Evolutionary conservation across 1,140 invertebrate species (phyloP).

Genomic region (Antheraea mylitta): DNA sequence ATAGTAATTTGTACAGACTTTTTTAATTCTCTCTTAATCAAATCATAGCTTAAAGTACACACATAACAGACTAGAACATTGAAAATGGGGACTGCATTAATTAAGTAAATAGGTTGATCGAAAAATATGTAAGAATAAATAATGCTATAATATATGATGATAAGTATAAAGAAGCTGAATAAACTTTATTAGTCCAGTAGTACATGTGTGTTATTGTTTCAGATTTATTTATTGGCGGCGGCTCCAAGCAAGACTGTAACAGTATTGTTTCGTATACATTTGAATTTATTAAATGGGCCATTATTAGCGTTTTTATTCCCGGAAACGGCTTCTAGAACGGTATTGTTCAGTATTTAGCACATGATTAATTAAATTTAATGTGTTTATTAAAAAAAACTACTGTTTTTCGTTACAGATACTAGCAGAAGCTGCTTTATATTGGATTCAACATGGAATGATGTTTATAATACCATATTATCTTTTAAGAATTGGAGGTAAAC

Average conservation of each 20-base stretch:
- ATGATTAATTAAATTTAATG: conserved; percentile 10
- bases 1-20: too few relatives aligned
- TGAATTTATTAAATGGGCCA: conserved; percentile 95
- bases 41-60: too few relatives aligned
- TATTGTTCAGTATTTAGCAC: conserved; percentile 57
- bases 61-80: too few relatives aligned
- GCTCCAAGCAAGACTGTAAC: conserved; percentile 90
- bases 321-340: conserved; percentile 93
- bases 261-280: conserved; percentile 91
- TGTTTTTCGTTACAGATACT: conserved; percentile 82
- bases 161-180: not conserved
- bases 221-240: conserved; percentile 94
- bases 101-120: too few relatives aligned
- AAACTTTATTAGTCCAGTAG: not conserved
- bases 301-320: conserved; percentile 94
- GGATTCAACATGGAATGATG: conserved; percentile 96
- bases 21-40: too few relatives aligned
- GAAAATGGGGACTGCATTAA: too few relatives aligned
- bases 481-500: conserved; percentile 89
- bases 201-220: conserved; percentile 49
- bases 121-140: too few relatives aligned
- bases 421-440: conserved; percentile 94
- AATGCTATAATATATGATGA: not conserved
- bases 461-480: conserved; percentile 95
- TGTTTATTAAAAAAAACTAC: not conserved